Evolutionary conservation across 2,797 vertebrate species (phyloP), one percentile per base, ranked within the genome.

Genomic region (Kryptopterus vitreolus): DNA sequence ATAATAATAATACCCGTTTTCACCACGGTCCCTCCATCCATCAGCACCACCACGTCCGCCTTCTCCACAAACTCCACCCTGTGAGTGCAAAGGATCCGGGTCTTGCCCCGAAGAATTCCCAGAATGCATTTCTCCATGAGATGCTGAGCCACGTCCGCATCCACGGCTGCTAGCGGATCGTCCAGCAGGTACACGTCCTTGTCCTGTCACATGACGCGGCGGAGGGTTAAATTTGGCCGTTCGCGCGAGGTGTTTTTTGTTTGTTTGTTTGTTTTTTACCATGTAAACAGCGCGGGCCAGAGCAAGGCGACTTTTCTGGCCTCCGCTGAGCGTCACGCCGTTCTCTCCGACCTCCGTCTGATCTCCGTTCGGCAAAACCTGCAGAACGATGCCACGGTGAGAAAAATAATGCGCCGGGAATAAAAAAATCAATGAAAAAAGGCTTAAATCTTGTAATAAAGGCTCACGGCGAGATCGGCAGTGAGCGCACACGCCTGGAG

Each of bases 271-370:
- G 33, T n/a, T 24, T 69, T 31, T 69, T 86, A 98, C 98, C 96
- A 98, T 98, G 90, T 99, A 99, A 85, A 94, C 89, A 0, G 97
- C 97, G 86, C 98, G 94, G 86, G 98, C 98, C 81, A 99, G 92
- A 53, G 96, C 95, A 77, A 99, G 88, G 7, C 98, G 94, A 76
- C 97, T 97, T 83, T 97, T 97, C 92, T 99, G 98, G 84, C 98
- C 98, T 61, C 97, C 98, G 3, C 98, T 99, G 88, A 99, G 95
- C 0, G 96, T 96, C 85, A 99, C 94, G 11, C 98, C 97, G 29
- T 94, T 98, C 91, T 99, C 97, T 2, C 98, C 98, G n/a, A 99
- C 98, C 83, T 98, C 95, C 0, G 98, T 99, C 89, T 88, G 93
- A 89, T 99, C 98, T 7, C 96, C 95, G 15, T 90, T 88, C 46